Base-by-base conservation (phyloP, 2,113 vertebrate species). In the Lonchura striata region DNA sequence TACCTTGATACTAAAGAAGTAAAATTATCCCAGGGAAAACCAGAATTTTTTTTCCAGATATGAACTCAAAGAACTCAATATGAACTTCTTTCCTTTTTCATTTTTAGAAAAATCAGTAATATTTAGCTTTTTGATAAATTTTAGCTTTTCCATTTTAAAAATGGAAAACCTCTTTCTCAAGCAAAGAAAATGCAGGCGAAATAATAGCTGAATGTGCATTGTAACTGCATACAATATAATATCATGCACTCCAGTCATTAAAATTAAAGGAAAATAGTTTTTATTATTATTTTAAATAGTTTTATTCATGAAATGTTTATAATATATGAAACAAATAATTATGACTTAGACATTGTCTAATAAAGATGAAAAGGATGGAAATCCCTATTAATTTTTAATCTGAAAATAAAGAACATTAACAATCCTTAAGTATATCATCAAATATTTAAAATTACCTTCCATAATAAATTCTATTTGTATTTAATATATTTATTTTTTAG, bases 361-460 rank as follows among this genome's bases (percentile, higher is more conserved):
- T 95, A 95, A 96, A 96, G 92, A 96, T 94, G 71, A 97, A 96
- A 97, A 80, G 44, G 59, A 91, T 96, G 54, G 93, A 96, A 94
- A 64, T 79, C 53, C 82, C 76, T 96, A 95, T 97, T 83, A 95
- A 97, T 97, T 85, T 97, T 72, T 96, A 96, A 97, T 96, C 74
- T 92, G 77, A 95, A 97, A 97, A 97, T 93, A 96, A 96, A 92
- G 61, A 86, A 88, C 85, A 90, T 93, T 97, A 97, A 95, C 68
- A 89, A 93, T 82, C 76, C 71, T 90, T 96, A 97, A 96, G 90
- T 95, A 84, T 93, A 94, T 96, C 56, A 97, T 96, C 88, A 97
- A 97, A 96, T 97, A 97, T 97, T 98, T 97, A 96, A 96, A 96
- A 60, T 69, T 82, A 83, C 50, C 39, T 92, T 64, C 78, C 74